A percentile compares a stretch with the other conserved stretches of the same genome.
Conservation (phyloP, 2,888 invertebrate genomes). For the Microctonus aethiopoides region DNA sequence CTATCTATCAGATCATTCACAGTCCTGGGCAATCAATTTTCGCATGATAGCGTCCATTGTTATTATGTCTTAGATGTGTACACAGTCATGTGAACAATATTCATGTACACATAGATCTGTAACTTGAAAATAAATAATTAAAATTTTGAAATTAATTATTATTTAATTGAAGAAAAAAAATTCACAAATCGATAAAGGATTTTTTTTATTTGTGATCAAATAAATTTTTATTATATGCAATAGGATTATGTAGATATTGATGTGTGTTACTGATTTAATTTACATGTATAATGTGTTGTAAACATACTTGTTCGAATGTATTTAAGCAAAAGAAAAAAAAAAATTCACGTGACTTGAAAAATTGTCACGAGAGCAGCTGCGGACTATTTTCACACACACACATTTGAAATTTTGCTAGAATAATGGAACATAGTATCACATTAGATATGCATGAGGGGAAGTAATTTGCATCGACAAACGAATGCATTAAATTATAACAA, state of each 20-base stretch:
- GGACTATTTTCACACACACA: conserved; percentile 8
- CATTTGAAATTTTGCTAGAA: neutral
- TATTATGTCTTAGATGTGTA: conserved; percentile 25
- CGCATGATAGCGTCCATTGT: conserved; percentile 20
- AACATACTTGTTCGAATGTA: neutral
- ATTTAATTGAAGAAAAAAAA: too few relatives aligned
- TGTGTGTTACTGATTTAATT: neutral
- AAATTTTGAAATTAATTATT: too few relatives aligned
- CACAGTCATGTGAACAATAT: neutral
- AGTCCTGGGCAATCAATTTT: conserved; percentile 44
- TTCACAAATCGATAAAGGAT: too few relatives aligned
- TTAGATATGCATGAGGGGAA: conserved; percentile 27
- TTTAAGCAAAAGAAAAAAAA: conserved; percentile 9
- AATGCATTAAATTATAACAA: conserved; percentile 11
- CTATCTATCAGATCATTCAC: conserved; percentile 41
- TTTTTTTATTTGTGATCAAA: too few relatives aligned
- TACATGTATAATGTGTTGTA: neutral
- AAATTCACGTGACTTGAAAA: conserved; percentile 13
- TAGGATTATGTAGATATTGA: too few relatives aligned
- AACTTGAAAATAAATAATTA: too few relatives aligned
- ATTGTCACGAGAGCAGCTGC: conserved; percentile 21
- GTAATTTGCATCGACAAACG: conserved; percentile 27
- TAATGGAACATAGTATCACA: conserved; percentile 9
- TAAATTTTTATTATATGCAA: too few relatives aligned
- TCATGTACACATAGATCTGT: too few relatives aligned